Conservation (phyloP, 2,113 vertebrate genomes). For the Ptychochromis oligacanthus region DNA sequence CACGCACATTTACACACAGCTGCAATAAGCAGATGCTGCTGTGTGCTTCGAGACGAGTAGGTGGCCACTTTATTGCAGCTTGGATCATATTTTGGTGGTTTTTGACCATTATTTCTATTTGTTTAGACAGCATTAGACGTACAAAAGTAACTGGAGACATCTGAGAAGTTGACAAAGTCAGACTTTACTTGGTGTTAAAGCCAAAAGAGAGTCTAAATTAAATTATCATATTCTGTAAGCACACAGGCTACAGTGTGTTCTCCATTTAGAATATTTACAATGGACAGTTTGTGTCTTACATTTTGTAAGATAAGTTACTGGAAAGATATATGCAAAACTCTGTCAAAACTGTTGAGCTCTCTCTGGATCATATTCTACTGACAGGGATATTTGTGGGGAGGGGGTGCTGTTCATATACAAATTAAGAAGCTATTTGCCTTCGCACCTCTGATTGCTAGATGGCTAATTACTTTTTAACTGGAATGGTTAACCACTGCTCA, state of each 20-base stretch:
- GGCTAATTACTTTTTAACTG: too few species aligned
- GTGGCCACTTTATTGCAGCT: constrained; percentile 25
- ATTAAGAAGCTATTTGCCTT: too few species aligned
- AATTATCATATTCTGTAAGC: background rate
- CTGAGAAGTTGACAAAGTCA: background rate
- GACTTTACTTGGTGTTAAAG: background rate
- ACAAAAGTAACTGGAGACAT: background rate
- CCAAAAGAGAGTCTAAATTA: background rate
- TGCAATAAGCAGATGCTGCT: constrained; percentile 39
- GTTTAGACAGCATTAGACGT: background rate
- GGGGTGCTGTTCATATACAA: too few species aligned
- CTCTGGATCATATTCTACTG: background rate
- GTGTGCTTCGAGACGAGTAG: constrained; percentile 18
- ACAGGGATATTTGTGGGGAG: too few species aligned
- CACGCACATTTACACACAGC: background rate
- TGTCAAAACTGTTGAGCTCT: too few species aligned
- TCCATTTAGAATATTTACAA: background rate
- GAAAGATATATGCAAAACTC: too few species aligned
- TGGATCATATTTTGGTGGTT: constrained; percentile 1
- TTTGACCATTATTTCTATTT: background rate
- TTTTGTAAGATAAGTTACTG: background rate
- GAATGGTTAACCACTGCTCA: too few species aligned
- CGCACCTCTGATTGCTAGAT: background rate
- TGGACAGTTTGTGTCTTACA: background rate
- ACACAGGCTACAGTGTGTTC: background rate